Evolutionary conservation across 2,888 invertebrate genomes (phyloP).

Genomic region (Liposcelis brunnea): DNA sequence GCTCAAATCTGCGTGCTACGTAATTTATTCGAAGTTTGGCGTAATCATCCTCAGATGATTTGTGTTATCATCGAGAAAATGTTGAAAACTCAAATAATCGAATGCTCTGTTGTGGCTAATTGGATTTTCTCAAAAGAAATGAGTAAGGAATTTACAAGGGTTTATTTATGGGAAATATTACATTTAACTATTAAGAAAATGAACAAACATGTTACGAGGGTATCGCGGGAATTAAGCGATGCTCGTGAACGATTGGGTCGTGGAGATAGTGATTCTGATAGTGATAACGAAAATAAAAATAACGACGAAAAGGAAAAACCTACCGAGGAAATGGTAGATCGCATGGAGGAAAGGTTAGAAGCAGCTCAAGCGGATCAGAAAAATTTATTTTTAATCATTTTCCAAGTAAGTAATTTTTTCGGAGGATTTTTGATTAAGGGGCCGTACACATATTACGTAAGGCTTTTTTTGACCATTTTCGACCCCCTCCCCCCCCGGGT

Average conservation of each 20-base stretch:
- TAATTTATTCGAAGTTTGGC: conserved; percentile 91
- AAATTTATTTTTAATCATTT: conserved; percentile 88
- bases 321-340: conserved; percentile 73
- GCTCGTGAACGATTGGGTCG: conserved; percentile 73
- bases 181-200: conserved; percentile 92
- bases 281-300: conserved; percentile 31
- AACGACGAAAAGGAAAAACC: conserved; percentile 36
- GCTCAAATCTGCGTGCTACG: conserved; percentile 87
- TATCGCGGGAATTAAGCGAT: conserved; percentile 56
- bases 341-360: conserved; percentile 90
- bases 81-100: conserved; percentile 91
- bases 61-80: conserved; percentile 91
- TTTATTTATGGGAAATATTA: conserved; percentile 92
- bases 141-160: conserved; percentile 71
- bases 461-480: background rate
- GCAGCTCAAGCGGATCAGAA: conserved; percentile 93
- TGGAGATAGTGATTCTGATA: conserved; percentile 66
- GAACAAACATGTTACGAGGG: conserved; percentile 70
- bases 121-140: conserved; percentile 96
- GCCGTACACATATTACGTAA: too few species aligned
- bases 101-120: conserved; percentile 91
- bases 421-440: background rate
- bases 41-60: conserved; percentile 92
- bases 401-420: conserved; percentile 41
- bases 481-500: background rate